A percentile compares a stretch with the other conserved stretches of the same genome.
These are phyloP conservation scores for Esox niger DNA, from an alignment of 2,113 vertebrate genomes.

Conservation along the genomic window DNA sequence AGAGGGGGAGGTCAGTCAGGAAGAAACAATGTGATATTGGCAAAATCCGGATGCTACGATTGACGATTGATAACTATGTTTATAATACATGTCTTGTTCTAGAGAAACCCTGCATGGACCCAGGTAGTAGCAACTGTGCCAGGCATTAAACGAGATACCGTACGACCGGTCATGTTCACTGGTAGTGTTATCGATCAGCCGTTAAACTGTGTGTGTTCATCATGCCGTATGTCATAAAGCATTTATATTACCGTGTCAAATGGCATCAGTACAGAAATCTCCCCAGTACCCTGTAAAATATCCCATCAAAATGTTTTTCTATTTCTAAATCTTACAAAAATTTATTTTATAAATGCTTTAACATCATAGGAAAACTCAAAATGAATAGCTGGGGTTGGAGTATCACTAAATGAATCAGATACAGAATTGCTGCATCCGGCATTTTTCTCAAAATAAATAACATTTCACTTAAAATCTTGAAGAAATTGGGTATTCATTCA, in stretches of 20 bases:
- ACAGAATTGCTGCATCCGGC: not conserved
- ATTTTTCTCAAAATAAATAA: not conserved
- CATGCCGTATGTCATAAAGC: not conserved
- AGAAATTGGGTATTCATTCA: slow-evolving; percentile 12
- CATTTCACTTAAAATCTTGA: slow-evolving; percentile 9
- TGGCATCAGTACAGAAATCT: not conserved
- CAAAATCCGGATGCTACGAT: too few species aligned
- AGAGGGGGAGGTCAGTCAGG: not conserved
- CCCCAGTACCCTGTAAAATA: too few species aligned
- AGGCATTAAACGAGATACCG: not conserved
- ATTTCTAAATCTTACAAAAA: too few species aligned
- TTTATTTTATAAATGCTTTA: too few species aligned
- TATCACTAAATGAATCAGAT: not conserved
- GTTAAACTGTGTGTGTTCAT: not conserved
- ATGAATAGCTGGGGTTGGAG: not conserved
- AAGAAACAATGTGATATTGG: too few species aligned
- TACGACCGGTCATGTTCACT: not conserved
- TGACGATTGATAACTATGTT: too few species aligned
- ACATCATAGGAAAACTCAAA: too few species aligned
- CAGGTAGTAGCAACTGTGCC: too few species aligned
- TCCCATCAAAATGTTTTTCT: too few species aligned
- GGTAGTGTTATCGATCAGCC: not conserved
- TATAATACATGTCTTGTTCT: too few species aligned
- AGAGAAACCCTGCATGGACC: too few species aligned
- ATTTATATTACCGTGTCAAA: not conserved